phyloP scores from a whole-genome alignment of 1,140 invertebrate species.

The Drosophila kurseongensis region DNA sequence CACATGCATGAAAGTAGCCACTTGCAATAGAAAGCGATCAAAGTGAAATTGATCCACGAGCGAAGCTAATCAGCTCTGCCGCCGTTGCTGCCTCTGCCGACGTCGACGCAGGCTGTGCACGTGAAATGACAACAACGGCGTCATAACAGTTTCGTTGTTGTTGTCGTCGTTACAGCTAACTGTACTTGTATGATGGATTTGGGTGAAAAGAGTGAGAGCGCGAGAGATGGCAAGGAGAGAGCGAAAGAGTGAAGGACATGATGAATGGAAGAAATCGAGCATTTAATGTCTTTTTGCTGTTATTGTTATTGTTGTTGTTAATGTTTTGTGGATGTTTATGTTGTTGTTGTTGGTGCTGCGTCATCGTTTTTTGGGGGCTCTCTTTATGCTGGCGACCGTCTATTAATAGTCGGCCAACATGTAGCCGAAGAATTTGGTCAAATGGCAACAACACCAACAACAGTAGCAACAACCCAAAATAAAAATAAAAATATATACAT shows the following conservation, averaged over 20 bases:
- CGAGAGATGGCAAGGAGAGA: not conserved
- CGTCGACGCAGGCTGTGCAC: slow-evolving; percentile 18
- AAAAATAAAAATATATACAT: slow-evolving; percentile 35
- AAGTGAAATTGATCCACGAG: slow-evolving; percentile 27
- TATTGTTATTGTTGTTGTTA: slow-evolving; percentile 39
- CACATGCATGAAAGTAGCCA: not conserved
- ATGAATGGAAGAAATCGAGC: slow-evolving; percentile 24
- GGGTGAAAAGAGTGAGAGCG: slow-evolving; percentile 1
- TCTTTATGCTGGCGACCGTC: slow-evolving; percentile 49
- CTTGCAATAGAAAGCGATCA: slow-evolving; percentile 19
- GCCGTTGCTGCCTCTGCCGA: not conserved
- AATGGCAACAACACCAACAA: slow-evolving; percentile 53
- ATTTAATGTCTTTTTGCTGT: slow-evolving; percentile 11
- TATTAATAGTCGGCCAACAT: slow-evolving; percentile 69
- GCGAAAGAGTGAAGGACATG: slow-evolving; percentile 12
- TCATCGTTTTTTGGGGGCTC: slow-evolving; percentile 52
- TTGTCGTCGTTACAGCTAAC: slow-evolving; percentile 30
- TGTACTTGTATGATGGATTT: slow-evolving; percentile 42
- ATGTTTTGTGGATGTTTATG: slow-evolving; percentile 24
- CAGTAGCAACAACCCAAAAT: slow-evolving; percentile 37
- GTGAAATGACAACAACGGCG: slow-evolving; percentile 29
- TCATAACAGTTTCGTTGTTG: slow-evolving; percentile 10
- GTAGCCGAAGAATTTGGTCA: slow-evolving; percentile 64
- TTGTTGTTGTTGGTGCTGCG: slow-evolving; percentile 54
- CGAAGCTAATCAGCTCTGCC: slow-evolving; percentile 19